Base-by-base conservation (phyloP, 2,888 invertebrate genomes). In the Tetramorium bicarinatum region DNA sequence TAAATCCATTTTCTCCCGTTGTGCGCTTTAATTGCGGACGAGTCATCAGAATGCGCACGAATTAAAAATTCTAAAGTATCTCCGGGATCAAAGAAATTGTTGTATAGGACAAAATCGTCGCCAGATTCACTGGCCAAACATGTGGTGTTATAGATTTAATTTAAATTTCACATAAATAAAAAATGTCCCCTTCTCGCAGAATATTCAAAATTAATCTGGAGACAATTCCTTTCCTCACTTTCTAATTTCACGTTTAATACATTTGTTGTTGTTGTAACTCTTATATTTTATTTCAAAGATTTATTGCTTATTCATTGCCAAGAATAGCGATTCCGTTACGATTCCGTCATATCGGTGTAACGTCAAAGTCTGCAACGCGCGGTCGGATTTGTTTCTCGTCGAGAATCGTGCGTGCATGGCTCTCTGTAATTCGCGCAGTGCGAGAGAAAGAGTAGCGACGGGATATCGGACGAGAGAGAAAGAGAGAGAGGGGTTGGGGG, bases 1-100 rank as follows among this genome's bases (percentile, higher is more conserved):
- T 71, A 80, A 80, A 80, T 80, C 79, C 71, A 71, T 71, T 80
- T 80, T 71, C 59, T 71, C 59, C 59, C 71, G 79, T 79, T 47
- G 79, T 59, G 59, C 71, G 71, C 71, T 80, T 76, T 81, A 75
- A 81, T 81, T 81, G 64, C 75, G 29, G 76, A 44, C 81, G 62
- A 54, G 49, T 81, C 81, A 75, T 75, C 81, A 72, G 81, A 75
- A 81, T 54, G 76, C 76, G 76, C 44, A 47, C 76, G 62, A 75
- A 80, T 80, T 71, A 71, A 71, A 71, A 71, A 71, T 80, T 71
- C n/a, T 80, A 34, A 71, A 71, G 59, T 61, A 38, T 47, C 59
- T 18, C 34, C 56, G 18, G 2, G 34, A 59, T 13, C 47, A 54
- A n/a, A 49, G 25, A 38, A 47, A 71, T 80, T 69, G 44, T 47